A percentile compares a stretch with the other conserved stretches of the same genome.
These are phyloP conservation scores for Calyptomena viridis DNA, from an alignment of 2,113 vertebrate species.

Conservation along the genomic window DNA sequence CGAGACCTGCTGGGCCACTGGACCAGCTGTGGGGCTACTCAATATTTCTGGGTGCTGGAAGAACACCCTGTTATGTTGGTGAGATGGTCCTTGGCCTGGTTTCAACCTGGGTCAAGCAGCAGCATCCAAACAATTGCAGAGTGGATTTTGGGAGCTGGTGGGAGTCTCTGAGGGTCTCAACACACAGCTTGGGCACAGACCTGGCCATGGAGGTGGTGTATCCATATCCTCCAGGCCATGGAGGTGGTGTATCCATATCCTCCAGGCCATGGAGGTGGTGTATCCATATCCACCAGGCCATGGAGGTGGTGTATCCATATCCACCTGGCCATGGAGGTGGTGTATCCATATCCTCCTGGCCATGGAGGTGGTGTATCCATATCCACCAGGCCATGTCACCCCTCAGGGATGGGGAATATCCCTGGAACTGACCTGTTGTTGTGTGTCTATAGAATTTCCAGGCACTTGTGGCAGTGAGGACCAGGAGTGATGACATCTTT, in stretches of 20 bases:
- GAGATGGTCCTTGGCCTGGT: not conserved
- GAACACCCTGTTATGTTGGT: not conserved
- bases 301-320: too few relatives aligned
- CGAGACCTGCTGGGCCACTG: not conserved
- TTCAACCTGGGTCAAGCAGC: not conserved
- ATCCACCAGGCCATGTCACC: not conserved
- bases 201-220: not conserved
- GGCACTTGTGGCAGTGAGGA: not conserved
- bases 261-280: not conserved
- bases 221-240: not conserved
- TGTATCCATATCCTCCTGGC: too few relatives aligned
- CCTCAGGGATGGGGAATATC: not conserved
- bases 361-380: not conserved
- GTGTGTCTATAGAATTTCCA: not conserved
- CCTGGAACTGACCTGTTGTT: not conserved
- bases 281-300: not conserved
- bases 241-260: too few relatives aligned
- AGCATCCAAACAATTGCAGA: not conserved
- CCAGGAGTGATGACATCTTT: not conserved
- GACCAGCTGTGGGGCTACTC: not conserved
- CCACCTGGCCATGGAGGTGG: not conserved
- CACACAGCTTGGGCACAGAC: not conserved
- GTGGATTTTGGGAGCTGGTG: not conserved
- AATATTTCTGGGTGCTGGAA: too few relatives aligned
- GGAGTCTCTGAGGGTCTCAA: not conserved